phyloP scores from a whole-genome alignment of 2,113 vertebrate genomes.

The Gymnorhina tibicen region DNA sequence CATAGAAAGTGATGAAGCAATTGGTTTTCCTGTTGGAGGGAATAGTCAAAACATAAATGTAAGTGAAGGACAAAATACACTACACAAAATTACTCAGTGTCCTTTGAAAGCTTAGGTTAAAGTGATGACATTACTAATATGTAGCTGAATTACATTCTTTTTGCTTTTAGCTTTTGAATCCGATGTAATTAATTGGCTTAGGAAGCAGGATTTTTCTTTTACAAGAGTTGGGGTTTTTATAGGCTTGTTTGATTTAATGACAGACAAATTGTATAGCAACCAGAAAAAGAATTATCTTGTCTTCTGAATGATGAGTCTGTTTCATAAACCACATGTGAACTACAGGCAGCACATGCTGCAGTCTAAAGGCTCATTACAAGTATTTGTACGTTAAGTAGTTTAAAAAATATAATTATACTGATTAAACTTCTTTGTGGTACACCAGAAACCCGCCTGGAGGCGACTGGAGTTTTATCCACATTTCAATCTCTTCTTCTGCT shows the following conservation, averaged over 20 bases:
- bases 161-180: background rate
- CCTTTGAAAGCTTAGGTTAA: background rate
- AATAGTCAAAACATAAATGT: constrained; percentile 76
- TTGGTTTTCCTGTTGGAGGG: constrained; percentile 91
- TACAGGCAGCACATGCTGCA: background rate
- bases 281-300: constrained; percentile 35
- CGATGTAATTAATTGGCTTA: background rate
- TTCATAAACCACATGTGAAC: constrained; percentile 36
- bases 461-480: background rate
- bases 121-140: background rate
- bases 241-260: constrained; percentile 12
- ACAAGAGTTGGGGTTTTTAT: background rate
- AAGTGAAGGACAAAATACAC: constrained; percentile 61
- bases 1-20: constrained; percentile 81
- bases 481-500: constrained; percentile 22
- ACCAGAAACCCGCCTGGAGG: constrained; percentile 22
- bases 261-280: constrained; percentile 48
- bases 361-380: constrained; percentile 22
- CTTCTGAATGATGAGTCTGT: background rate
- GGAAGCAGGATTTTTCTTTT: background rate
- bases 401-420: constrained; percentile 32
- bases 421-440: constrained; percentile 42
- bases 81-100: background rate
- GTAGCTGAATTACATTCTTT: background rate
- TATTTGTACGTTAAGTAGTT: constrained; percentile 31